Conservation (phyloP, 2,888 invertebrate genomes). For the Apodemia zela region DNA sequence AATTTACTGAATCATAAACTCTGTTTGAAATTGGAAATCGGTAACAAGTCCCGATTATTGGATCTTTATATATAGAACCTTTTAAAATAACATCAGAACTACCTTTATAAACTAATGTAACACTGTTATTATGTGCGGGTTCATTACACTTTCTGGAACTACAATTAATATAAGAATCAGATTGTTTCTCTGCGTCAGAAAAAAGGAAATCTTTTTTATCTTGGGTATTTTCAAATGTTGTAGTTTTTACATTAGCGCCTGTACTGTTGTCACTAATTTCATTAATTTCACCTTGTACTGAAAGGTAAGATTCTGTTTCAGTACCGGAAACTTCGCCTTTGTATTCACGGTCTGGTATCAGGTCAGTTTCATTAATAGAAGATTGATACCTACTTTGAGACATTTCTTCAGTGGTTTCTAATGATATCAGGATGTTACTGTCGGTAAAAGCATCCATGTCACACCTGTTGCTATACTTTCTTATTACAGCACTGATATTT, state of each 20-base stretch:
- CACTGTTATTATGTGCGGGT: slow-evolving; percentile 27
- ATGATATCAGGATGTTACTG: too few species aligned
- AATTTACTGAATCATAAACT: slow-evolving; percentile 22
- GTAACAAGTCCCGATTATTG: slow-evolving; percentile 47
- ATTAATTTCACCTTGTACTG: background rate
- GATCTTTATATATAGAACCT: slow-evolving; percentile 50
- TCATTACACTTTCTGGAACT: slow-evolving; percentile 11
- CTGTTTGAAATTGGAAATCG: slow-evolving; percentile 43
- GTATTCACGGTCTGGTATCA: background rate
- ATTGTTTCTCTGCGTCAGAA: background rate
- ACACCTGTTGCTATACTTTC: background rate
- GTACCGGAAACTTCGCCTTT: background rate
- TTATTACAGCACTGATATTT: background rate
- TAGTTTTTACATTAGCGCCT: background rate
- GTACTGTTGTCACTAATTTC: background rate
- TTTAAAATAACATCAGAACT: slow-evolving; percentile 42
- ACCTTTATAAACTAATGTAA: slow-evolving; percentile 39
- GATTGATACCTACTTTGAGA: too few species aligned
- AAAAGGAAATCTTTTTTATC: background rate
- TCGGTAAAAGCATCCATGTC: background rate
- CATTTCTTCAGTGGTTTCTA: too few species aligned
- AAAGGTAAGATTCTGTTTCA: background rate
- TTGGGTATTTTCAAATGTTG: background rate
- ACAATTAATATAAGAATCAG: background rate
- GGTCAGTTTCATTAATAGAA: too few species aligned